phyloP scores from a whole-genome alignment of 92 coral and sea anemone species.

The Plumapathes pennacea region DNA sequence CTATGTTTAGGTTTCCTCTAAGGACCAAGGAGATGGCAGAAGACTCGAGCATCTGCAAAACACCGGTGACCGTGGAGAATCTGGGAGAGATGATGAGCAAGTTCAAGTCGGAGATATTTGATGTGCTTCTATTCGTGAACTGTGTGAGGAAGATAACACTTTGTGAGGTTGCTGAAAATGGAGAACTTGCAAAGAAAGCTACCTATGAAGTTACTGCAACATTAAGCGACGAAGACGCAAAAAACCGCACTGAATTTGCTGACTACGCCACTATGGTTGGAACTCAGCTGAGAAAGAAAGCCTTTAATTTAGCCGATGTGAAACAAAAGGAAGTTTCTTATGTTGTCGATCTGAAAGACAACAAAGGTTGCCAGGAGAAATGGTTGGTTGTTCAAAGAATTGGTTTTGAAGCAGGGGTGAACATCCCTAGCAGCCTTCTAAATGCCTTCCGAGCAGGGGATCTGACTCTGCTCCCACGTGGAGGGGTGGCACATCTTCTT shows the following conservation, averaged over 20 bases:
- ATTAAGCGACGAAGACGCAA: constrained; percentile 48
- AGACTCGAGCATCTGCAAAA: constrained; percentile 28
- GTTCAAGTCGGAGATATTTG: constrained; percentile 57
- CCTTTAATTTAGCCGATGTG: constrained; percentile 28
- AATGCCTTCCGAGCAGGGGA: constrained; percentile 39
- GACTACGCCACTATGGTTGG: constrained; percentile 16
- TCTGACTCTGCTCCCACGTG: constrained; percentile 87
- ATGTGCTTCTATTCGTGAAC: constrained; percentile 72
- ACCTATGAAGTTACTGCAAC: constrained; percentile 44
- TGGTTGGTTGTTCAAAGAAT: constrained; percentile 74
- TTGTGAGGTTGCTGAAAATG: constrained; percentile 45
- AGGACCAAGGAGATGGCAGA: constrained; percentile 44
- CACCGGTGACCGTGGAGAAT: constrained; percentile 5
- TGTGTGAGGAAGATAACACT: constrained; percentile 63
- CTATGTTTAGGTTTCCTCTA: constrained; percentile 80
- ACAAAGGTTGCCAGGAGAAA: constrained; percentile 44
- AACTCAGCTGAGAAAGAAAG: not conserved
- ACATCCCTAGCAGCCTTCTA: constrained; percentile 9
- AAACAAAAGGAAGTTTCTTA: constrained; percentile 51
- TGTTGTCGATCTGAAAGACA: constrained; percentile 49
- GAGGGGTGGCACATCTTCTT: constrained; percentile 74
- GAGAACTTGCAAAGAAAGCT: constrained; percentile 25
- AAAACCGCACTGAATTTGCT: constrained; percentile 52
- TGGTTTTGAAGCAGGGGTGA: constrained; percentile 53
- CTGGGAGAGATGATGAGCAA: constrained; percentile 45